Evolutionary conservation across 2,888 invertebrate genomes (phyloP).

Genomic region (Lottia scabra): DNA sequence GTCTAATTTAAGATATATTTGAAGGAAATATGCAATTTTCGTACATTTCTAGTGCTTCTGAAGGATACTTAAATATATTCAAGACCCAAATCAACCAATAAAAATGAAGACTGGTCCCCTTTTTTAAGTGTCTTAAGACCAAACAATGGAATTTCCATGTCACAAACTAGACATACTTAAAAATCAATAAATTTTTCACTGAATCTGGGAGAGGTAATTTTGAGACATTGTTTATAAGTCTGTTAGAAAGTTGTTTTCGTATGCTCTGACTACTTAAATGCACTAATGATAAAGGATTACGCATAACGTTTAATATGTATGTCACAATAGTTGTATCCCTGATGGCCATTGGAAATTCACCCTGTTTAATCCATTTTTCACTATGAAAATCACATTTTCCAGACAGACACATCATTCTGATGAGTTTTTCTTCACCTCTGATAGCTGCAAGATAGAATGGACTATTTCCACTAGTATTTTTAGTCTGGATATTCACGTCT

Average conservation of each 20-base stretch:
- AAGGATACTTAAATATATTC: no score
- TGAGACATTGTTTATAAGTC: constrained; percentile 13
- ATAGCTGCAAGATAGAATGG: constrained; percentile 51
- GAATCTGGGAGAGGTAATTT: constrained; percentile 24
- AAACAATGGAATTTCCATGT: no score
- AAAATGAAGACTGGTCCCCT: no score
- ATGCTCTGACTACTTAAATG: constrained; percentile 36
- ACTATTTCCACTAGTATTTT: constrained; percentile 40
- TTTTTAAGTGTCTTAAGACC: no score
- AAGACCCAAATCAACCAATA: no score
- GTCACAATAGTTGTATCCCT: constrained; percentile 24
- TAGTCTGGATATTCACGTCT: constrained; percentile 50
- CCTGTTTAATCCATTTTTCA: constrained; percentile 45
- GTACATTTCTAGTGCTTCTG: no score
- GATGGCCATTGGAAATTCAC: constrained; percentile 36
- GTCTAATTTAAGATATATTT: no score
- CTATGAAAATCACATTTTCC: constrained; percentile 46
- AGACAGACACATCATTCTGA: constrained; percentile 45
- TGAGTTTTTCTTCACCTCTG: constrained; percentile 39
- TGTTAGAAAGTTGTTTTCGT: constrained; percentile 22
- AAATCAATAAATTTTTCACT: constrained; percentile 25
- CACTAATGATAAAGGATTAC: constrained; percentile 36
- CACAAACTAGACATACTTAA: constrained; percentile 4
- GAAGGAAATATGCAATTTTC: no score
- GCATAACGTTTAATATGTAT: constrained; percentile 32